Evolutionary conservation across 1,140 invertebrate species (phyloP), one percentile per base, ranked within the genome.

Genomic region (Oreohelix idahoensis): DNA sequence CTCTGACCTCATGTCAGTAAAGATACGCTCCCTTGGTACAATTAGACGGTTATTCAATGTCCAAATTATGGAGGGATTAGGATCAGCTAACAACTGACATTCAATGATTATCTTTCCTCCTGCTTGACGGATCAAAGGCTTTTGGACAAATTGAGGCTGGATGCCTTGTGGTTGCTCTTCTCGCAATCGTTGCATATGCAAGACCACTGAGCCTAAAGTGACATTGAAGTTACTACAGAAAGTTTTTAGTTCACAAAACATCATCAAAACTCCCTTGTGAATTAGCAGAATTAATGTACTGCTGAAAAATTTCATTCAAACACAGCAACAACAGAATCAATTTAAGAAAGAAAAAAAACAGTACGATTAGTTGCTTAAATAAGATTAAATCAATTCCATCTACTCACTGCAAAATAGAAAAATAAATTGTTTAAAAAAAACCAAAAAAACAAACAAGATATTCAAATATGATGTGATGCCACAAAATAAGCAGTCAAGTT

Each of bases 121-220:
- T 13, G 86, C 89, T 94, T 99, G 98, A 93, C 96, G 95, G 92
- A 98, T 99, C 89, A 97, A 94, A 38, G 98, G 98, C 93, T 98
- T 95, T 94, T 98, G 97, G 86, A 97, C 98, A 94, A 99, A 99
- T 83, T 96, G 97, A 77, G 97, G 97, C 93, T 97, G 97, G 91
- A 97, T 96, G 90, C 96, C 97, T 87, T 87, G 63, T 49, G 23
- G 66, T 8, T n/a, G 63, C 29, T 51, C 11, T n/a, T 36, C 13
- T 23, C 2, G 29, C 8, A 8, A 58, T 38, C 32, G 70, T 29
- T 75, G 73, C 70, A 83, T 76, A 42, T 83, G 53, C 73, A 75
- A 13, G 17, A 83, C 38, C 71, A 66, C 53, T 26, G 70, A 42
- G 76, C 77, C 75, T 84, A 49, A 51, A 63, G 73, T 45, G 53